Evolutionary conservation across 2,888 invertebrate species (phyloP), one percentile per base, ranked within the genome.

Genomic region (Amphipyra berbera): DNA sequence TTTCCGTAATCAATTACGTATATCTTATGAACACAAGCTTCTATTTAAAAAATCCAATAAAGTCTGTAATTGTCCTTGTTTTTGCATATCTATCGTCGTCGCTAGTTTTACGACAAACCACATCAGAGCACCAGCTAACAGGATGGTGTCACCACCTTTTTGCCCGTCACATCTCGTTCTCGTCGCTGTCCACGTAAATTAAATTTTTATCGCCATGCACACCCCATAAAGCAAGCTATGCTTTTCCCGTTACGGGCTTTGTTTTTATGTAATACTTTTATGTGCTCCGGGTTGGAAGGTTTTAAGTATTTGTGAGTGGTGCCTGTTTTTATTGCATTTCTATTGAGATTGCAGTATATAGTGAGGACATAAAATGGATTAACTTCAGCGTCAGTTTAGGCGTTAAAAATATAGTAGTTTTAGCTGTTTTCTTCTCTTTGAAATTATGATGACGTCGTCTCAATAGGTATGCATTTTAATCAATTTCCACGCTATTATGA

Each of bases 201-300:
- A 78, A 82, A 73, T 78, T 82, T 79, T 82, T 85, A 85, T 84
- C 85, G 75, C 54, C 40, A 42, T 53, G 63, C 81, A 78, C 82
- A 78, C 75, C 60, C 76, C 83, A 83, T 85, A 82, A 84, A 84
- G 78, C 81, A 73, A 21, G 50, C 66, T 12, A 9, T 44, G 50
- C 55, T 35, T 40, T 8, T 42, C 30, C 58, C 50, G 54, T 13
- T 14, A 35, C 50, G 42, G 60, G 60, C 35, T 37, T 53, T 46
- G 66, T 58, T 72, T 57, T 72, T 50, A 68, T 58, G 35, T 65
- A 59, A 65, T 44, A 47, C 33, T 58, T 54, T 60, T 72, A 69
- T 72, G 60, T 72, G 46, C 41, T 56, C 15, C 52, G 14, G 14
- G 55, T 52, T 66, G 47, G 42, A 59, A 41, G 14, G 41, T 49